Percentiles rank a stretch among this genome's conserved stretches.
phyloP scores from a whole-genome alignment of 2,888 invertebrate species.

The Ptychoptera albimana region DNA sequence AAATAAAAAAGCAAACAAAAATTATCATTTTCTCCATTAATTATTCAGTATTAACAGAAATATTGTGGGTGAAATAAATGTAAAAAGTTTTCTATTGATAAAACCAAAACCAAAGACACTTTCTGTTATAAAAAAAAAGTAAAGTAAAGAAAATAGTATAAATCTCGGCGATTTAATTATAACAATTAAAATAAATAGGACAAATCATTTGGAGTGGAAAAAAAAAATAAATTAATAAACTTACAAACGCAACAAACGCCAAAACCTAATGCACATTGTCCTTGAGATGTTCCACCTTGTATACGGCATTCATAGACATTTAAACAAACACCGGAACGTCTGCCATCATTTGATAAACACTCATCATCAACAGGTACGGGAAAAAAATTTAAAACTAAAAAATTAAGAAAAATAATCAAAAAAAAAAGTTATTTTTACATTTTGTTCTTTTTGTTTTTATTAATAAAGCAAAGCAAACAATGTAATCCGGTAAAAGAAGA shows the following conservation, averaged over 20 bases:
- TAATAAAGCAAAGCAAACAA: not conserved
- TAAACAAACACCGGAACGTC: conserved; percentile 59
- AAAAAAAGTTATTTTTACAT: not conserved
- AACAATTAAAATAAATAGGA: too few species aligned
- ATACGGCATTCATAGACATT: conserved; percentile 72
- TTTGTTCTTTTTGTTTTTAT: too few species aligned
- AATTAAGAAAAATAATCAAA: conserved; percentile 6
- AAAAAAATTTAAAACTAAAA: conserved; percentile 63
- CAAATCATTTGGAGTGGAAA: not conserved
- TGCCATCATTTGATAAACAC: conserved; percentile 53
- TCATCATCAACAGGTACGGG: conserved; percentile 71
- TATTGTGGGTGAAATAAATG: too few species aligned
- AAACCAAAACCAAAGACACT: too few species aligned
- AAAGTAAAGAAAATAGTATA: too few species aligned
- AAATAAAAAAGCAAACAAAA: too few species aligned
- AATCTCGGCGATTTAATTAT: not conserved
- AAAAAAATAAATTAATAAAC: conserved; percentile 23
- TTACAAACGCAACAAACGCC: conserved; percentile 77
- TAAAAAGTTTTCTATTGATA: too few species aligned
- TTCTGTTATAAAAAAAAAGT: too few species aligned
- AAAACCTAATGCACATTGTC: conserved; percentile 67
- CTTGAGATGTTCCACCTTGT: conserved; percentile 49
- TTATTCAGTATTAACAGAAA: too few species aligned
- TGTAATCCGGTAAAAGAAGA: not conserved
- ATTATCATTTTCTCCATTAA: too few species aligned